Evolutionary conservation across 2,888 invertebrate species (phyloP).

Genomic region (Sepioteuthis lessoniana): DNA sequence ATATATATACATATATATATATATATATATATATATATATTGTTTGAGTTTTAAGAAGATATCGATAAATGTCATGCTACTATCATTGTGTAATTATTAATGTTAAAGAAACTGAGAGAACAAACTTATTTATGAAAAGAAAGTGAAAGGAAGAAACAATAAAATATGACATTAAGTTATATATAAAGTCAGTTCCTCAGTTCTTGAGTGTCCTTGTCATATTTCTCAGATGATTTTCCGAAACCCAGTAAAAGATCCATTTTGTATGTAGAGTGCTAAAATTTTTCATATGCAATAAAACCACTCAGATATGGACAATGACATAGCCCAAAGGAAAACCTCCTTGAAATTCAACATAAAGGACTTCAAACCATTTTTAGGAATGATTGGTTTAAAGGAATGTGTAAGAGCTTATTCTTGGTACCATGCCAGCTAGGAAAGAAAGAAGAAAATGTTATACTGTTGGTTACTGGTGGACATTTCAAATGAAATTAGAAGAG

Average conservation of each 20-base stretch:
- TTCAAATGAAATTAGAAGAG: neutral
- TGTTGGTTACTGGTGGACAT: neutral
- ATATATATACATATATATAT: too few relatives aligned
- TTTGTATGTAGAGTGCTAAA: neutral
- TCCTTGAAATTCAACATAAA: neutral
- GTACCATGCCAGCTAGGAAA: neutral
- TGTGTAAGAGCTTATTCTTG: neutral
- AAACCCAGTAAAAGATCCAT: neutral
- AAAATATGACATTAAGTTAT: too few relatives aligned
- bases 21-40: too few relatives aligned
- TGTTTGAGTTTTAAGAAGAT: too few relatives aligned
- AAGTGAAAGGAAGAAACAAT: too few relatives aligned
- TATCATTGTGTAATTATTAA: too few relatives aligned
- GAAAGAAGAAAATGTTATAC: neutral
- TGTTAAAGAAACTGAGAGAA: too few relatives aligned
- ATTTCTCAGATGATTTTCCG: neutral
- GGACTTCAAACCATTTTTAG: slow-evolving; percentile 25
- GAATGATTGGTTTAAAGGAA: neutral
- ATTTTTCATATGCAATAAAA: slow-evolving; percentile 15
- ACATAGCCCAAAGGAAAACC: neutral
- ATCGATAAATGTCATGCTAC: too few relatives aligned
- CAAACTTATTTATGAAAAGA: too few relatives aligned
- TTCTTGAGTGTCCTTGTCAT: neutral
- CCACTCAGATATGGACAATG: neutral
- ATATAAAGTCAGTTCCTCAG: too few relatives aligned